Evolutionary conservation across 1,140 invertebrate genomes (phyloP).

Genomic region (Eumaeus atala): DNA sequence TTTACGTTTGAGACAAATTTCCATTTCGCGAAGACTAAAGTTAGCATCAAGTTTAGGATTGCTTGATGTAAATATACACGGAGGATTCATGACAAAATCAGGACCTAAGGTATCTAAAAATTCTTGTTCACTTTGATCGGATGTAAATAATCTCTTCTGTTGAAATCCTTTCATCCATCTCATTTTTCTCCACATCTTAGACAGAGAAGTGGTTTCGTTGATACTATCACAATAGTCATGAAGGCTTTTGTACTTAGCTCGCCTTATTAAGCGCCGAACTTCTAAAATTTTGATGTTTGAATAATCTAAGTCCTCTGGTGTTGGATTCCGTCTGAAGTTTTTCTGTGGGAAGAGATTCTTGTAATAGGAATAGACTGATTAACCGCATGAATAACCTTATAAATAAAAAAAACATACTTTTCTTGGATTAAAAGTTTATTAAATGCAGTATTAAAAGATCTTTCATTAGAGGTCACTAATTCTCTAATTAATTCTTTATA

Average conservation of each 20-base stretch:
- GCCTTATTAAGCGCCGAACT: conserved; percentile 3
- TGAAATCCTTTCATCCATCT: neutral
- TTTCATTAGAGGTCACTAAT: neutral
- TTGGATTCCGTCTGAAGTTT: conserved; percentile 13
- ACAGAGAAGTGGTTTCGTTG: neutral
- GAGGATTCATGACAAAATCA: neutral
- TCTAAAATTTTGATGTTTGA: neutral
- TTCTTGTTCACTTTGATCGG: no score
- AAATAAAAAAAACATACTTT: conserved; percentile 15
- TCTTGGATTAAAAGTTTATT: neutral
- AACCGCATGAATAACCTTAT: conserved; percentile 12
- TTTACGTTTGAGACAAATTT: no score
- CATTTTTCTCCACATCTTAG: conserved; percentile 6
- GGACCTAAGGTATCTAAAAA: conserved; percentile 1
- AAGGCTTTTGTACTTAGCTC: neutral
- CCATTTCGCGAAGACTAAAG: conserved; percentile 2
- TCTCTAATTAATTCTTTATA: conserved; percentile 6
- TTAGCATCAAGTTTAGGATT: neutral
- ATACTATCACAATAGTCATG: no score
- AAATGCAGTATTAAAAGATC: no score
- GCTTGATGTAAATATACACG: neutral
- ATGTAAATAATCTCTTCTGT: no score
- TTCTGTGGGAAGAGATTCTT: conserved; percentile 6
- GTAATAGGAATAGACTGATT: conserved; percentile 14
- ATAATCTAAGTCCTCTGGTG: no score